These are phyloP conservation scores for Spilarctia lutea DNA, from an alignment of 2,888 invertebrate species.

Conservation along the genomic window DNA sequence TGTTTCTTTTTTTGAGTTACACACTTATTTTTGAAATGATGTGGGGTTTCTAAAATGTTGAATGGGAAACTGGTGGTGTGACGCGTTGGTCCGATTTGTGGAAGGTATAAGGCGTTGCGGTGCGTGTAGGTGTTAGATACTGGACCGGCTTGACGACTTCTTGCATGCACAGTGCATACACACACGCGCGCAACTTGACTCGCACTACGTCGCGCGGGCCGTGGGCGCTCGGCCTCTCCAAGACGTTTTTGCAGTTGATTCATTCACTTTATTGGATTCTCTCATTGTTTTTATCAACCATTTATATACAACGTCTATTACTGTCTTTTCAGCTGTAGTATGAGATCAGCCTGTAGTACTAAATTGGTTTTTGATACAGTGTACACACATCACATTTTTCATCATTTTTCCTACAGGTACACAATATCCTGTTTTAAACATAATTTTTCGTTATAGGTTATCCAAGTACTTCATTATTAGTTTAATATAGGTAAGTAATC, in stretches of 20 bases:
- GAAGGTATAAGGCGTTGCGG: constrained; percentile 58
- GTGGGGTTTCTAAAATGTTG: constrained; percentile 17
- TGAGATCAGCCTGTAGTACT: constrained; percentile 26
- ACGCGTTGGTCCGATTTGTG: constrained; percentile 58
- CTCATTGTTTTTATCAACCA: constrained; percentile 43
- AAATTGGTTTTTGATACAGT: background rate
- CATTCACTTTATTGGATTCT: constrained; percentile 54
- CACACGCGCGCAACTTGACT: constrained; percentile 48
- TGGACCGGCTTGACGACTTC: constrained; percentile 78
- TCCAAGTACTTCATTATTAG: background rate
- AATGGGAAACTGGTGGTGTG: constrained; percentile 32
- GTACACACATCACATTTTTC: background rate
- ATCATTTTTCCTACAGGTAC: background rate
- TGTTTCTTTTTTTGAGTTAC: constrained; percentile 40
- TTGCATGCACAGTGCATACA: constrained; percentile 65
- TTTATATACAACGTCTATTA: constrained; percentile 31
- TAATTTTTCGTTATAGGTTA: background rate
- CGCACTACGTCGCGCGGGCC: constrained; percentile 33
- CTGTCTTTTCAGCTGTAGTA: constrained; percentile 20
- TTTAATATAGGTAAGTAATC: background rate
- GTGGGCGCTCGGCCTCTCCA: constrained; percentile 51
- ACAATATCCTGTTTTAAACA: background rate
- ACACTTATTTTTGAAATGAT: constrained; percentile 32
- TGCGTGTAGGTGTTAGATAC: constrained; percentile 75
- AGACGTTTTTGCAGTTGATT: constrained; percentile 64